phyloP scores from a whole-genome alignment of 1,140 invertebrate species.

The Penaeus chinensis region DNA sequence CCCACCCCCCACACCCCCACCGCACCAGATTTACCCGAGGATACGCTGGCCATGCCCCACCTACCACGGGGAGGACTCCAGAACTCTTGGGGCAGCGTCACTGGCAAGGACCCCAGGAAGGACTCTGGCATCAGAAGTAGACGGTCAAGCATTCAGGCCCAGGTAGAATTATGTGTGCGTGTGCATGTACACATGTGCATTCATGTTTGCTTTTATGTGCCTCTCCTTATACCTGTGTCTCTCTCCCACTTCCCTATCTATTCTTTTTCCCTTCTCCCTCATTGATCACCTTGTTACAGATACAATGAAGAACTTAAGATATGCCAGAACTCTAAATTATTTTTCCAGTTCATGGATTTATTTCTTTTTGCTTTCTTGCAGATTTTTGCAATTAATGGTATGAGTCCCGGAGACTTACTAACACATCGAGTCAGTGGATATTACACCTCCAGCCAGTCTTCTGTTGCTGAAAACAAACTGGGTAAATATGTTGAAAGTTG shows the following conservation, averaged over 20 bases:
- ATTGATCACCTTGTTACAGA: no score
- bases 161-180: conserved; percentile 72
- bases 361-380: conserved; percentile 67
- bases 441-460: conserved; percentile 83
- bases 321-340: no score
- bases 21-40: conserved; percentile 3
- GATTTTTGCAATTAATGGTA: conserved; percentile 77
- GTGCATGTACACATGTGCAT: no score
- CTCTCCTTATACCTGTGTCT: no score
- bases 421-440: conserved; percentile 86
- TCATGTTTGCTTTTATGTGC: no score
- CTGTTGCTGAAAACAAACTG: conserved; percentile 67
- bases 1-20: conserved; percentile 36
- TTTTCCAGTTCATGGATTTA: neutral
- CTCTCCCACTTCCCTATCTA: no score
- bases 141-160: conserved; percentile 85
- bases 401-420: conserved; percentile 80
- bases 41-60: neutral
- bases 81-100: conserved; percentile 37
- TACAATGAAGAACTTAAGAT: no score
- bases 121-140: conserved; percentile 87
- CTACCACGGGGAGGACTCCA: conserved; percentile 18
- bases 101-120: conserved; percentile 79
- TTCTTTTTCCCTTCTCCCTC: no score
- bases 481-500: conserved; percentile 23